Evolutionary conservation across 1,140 invertebrate genomes (phyloP).

Genomic region (Pinna nobilis): DNA sequence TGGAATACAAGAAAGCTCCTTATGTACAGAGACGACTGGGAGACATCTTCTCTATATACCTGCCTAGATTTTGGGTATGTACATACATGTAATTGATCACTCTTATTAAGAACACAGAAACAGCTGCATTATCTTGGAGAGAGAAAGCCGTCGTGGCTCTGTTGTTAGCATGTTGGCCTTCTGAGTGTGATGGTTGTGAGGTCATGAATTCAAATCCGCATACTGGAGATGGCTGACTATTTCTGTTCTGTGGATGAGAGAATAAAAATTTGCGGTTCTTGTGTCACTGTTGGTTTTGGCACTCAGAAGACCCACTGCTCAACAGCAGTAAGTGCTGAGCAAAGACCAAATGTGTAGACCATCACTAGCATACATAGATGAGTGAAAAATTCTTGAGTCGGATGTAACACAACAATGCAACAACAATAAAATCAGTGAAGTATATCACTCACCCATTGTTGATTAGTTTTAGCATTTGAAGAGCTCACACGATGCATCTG

Average conservation of each 20-base stretch:
- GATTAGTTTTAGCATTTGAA: too few relatives aligned
- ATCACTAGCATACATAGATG: too few relatives aligned
- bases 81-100: not conserved
- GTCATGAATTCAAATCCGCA: not conserved
- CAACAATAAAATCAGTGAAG: too few relatives aligned
- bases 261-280: not conserved
- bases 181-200: not conserved
- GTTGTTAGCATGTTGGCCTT: not conserved
- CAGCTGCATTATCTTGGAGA: not conserved
- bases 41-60: constrained; percentile 55
- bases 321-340: too few relatives aligned
- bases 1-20: constrained; percentile 57
- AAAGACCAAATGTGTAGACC: too few relatives aligned
- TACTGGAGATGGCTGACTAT: not conserved
- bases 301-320: too few relatives aligned
- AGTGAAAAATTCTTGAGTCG: too few relatives aligned
- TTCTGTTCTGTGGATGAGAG: not conserved
- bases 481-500: too few relatives aligned
- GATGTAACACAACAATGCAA: too few relatives aligned
- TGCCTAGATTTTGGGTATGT: constrained; percentile 51
- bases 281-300: too few relatives aligned
- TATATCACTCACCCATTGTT: too few relatives aligned
- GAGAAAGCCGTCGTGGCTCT: not conserved
- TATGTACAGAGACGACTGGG: constrained; percentile 59
- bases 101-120: not conserved